A percentile compares a stretch with the other conserved stretches of the same genome.
Conservation (phyloP, 2,888 invertebrate genomes). For the Bhutanitis thaidina region DNA sequence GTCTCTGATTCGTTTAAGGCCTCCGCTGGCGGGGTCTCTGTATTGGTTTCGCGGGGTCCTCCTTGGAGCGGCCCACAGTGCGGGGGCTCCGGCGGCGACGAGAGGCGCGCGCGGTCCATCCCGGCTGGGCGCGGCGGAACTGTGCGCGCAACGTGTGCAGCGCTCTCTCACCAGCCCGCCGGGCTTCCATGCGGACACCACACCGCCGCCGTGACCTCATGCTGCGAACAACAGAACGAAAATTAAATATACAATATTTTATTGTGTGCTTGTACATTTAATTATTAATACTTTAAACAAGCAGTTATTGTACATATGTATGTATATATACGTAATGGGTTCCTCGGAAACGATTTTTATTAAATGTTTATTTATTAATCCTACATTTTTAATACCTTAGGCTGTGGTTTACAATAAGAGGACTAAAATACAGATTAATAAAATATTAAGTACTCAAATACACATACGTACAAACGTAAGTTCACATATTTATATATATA, state of each 20-base stretch:
- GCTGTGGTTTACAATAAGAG: no score
- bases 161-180: constrained; percentile 66
- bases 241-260: neutral
- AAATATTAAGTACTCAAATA: no score
- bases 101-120: constrained; percentile 68
- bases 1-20: constrained; percentile 59
- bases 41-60: constrained; percentile 67
- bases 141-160: constrained; percentile 60
- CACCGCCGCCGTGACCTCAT: constrained; percentile 75
- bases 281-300: no score
- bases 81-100: constrained; percentile 64
- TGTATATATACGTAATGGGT: no score
- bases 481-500: no score
- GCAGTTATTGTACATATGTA: no score
- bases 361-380: no score
- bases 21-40: constrained; percentile 45
- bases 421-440: no score
- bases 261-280: no score
- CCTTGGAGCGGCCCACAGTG: constrained; percentile 66
- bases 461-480: no score
- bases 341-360: no score
- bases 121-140: constrained; percentile 59
- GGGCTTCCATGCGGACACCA: constrained; percentile 75
- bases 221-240: constrained; percentile 42
- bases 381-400: no score